Evolutionary conservation across 2,888 invertebrate species (phyloP), one percentile per base, ranked within the genome.

Genomic region (Celastrina argiolus): DNA sequence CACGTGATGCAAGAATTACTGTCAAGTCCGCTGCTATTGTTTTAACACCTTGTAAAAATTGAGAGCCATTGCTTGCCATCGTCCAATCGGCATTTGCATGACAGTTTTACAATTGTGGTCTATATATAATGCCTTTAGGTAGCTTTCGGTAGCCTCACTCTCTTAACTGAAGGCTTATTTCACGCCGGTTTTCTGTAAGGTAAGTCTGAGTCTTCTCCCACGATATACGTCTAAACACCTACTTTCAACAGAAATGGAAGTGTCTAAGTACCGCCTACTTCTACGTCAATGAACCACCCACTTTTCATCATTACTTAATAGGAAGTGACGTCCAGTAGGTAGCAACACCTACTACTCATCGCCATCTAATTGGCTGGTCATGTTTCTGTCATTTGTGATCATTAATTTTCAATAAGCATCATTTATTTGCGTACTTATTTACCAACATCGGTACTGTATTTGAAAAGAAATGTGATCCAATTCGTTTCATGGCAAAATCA

Each of bases 401-500:
- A 45, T 45, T 45, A 45, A 45, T 45, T 45, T 18, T 45, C 45
- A 45, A 45, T 45, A 10, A 42, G 7, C 8, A 45, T 45, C 18
- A 10, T 45, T 18, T 18, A 18, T 18, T 45, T 45, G 45, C 16
- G 18, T 18, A 18, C 16, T 10, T 45, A 45, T 8, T 10, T 31
- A 18, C 8, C 45, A 45, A 18, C 18, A 45, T 18, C 45, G 18
- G 18, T 45, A 18, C 16, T 45, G 18, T 18, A 10, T 45, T 45
- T 16, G 10, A 45, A 45, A 45, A 18, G 28, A 28, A 45, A 10
- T 22, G 22, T 26, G 6, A 51, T 28, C 22, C 12, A 56, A 26
- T 26, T 56, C 8, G 6, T 56, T 56, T 56, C 28, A 56, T 28
- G 56, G 56, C 28, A 56, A 56, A 56, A 56, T n/a, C 26, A 28